A percentile compares a stretch with the other conserved stretches of the same genome.
phyloP scores from a whole-genome alignment of 2,113 vertebrate genomes.

The Gulo gulo region DNA sequence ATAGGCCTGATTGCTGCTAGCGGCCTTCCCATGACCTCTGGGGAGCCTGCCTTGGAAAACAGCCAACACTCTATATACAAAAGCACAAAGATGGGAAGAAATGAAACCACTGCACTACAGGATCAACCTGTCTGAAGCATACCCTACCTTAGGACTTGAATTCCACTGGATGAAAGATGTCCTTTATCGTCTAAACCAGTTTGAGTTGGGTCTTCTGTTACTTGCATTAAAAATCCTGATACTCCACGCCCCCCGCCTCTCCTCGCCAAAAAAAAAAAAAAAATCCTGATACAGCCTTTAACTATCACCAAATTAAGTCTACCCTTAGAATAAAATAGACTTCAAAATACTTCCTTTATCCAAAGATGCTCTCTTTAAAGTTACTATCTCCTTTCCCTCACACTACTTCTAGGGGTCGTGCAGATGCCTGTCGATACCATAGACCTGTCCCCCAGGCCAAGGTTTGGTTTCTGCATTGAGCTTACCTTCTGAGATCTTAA shows the following conservation, averaged over 20 bases:
- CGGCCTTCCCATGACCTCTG: background rate
- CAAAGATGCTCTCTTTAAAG: background rate
- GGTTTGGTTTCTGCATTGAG: background rate
- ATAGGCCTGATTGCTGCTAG: background rate
- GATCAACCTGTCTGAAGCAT: background rate
- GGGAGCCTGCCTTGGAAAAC: background rate
- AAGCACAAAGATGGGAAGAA: background rate
- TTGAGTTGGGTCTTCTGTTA: background rate
- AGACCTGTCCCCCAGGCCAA: background rate
- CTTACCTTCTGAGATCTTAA: background rate
- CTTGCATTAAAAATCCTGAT: background rate
- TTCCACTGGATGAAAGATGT: background rate
- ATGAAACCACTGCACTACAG: background rate
- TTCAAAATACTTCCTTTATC: conserved; percentile 16
- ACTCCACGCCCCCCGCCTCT: background rate
- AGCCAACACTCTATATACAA: background rate
- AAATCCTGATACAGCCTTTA: background rate
- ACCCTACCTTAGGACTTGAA: background rate
- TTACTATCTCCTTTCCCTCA: background rate
- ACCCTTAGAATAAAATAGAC: background rate
- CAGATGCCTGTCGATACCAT: background rate
- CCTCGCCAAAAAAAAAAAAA: background rate
- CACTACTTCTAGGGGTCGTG: background rate
- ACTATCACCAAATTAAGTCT: background rate
- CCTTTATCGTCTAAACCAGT: background rate